These are phyloP conservation scores for Trissonchulus sp. DNA, from an alignment of 2,888 invertebrate genomes.

Conservation along the genomic window DNA sequence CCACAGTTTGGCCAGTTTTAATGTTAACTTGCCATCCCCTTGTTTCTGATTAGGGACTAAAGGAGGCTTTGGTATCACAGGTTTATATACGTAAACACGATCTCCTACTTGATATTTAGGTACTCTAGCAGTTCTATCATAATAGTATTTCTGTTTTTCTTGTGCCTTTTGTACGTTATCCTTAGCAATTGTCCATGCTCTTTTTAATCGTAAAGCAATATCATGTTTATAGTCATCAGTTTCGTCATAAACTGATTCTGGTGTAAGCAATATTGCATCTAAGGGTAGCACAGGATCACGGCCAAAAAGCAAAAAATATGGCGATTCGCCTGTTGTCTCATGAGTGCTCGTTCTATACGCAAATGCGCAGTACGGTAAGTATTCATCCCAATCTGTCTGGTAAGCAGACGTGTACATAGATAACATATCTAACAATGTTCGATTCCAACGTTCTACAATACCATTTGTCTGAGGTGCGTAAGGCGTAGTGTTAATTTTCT, in stretches of 20 bases:
- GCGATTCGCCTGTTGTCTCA: conserved; percentile 29
- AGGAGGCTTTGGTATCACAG: neutral
- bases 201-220: neutral
- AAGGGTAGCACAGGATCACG: conserved; percentile 8
- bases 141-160: neutral
- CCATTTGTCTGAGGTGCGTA: conserved; percentile 36
- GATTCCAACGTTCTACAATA: conserved; percentile 32
- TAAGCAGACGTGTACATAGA: neutral
- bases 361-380: conserved; percentile 28
- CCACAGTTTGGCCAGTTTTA: neutral
- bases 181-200: neutral
- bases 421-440: conserved; percentile 33
- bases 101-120: conserved; percentile 7
- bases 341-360: conserved; percentile 32
- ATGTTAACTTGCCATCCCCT: neutral
- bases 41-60: too few species aligned
- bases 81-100: neutral
- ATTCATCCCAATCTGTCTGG: conserved; percentile 33
- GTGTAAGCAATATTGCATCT: neutral
- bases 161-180: neutral
- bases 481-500: conserved; percentile 21
- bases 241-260: neutral
- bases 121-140: neutral
- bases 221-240: neutral
- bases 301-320: conserved; percentile 25